Percentiles rank a stretch among this genome's conserved stretches.
Evolutionary conservation across 2,888 invertebrate genomes (phyloP).

Genomic region (Tetragonisca angustula): DNA sequence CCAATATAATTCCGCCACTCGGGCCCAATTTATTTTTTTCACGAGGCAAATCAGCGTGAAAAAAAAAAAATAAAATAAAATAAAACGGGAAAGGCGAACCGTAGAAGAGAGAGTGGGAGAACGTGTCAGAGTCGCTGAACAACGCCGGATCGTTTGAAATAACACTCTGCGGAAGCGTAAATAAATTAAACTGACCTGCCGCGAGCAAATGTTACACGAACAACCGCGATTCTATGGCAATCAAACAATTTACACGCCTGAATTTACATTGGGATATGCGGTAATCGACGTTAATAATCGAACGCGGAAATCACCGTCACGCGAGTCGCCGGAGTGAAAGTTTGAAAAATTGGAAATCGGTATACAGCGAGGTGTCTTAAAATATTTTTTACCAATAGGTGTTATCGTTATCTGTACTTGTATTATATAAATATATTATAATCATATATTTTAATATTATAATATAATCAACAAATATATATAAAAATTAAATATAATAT

Average conservation of each 20-base stretch:
- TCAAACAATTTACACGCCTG: constrained; percentile 47
- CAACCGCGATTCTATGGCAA: constrained; percentile 23
- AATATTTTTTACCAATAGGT: background rate
- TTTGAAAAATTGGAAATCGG: background rate
- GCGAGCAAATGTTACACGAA: constrained; percentile 47
- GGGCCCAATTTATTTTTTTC: constrained; percentile 5
- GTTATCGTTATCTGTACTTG: no score
- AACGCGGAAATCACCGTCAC: constrained; percentile 6
- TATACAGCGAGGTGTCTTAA: background rate
- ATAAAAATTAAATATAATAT: background rate
- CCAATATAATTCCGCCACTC: constrained; percentile 11
- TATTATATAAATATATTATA: no score
- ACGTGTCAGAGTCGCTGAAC: constrained; percentile 1
- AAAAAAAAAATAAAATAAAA: background rate
- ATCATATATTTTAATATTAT: no score
- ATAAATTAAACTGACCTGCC: constrained; percentile 48
- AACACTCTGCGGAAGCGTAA: constrained; percentile 37
- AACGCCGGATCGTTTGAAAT: constrained; percentile 19
- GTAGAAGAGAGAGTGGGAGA: background rate
- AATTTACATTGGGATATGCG: constrained; percentile 35
- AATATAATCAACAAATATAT: no score
- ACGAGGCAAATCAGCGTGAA: background rate
- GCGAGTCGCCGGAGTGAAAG: background rate
- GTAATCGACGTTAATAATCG: constrained; percentile 49
- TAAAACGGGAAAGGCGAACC: background rate